Evolutionary conservation across 2,797 vertebrate species (phyloP), one percentile per base, ranked within the genome.

Genomic region (Antrozous pallidus): DNA sequence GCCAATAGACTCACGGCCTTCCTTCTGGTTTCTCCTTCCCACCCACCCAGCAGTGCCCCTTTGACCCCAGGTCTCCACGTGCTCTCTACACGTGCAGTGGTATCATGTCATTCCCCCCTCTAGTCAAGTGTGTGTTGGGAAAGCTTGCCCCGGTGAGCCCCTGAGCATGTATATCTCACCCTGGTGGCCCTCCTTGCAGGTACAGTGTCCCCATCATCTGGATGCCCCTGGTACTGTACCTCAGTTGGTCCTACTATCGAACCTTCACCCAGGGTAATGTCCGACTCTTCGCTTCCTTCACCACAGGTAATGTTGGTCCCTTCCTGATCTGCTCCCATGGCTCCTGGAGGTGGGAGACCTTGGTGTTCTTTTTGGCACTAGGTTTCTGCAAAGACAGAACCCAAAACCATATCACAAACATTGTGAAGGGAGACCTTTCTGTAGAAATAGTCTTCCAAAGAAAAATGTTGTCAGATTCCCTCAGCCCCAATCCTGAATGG

Each of bases 201-300:
- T 99, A 99, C 54, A 98, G 99, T 96, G 99, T 99, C 14, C 99
- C 99, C 61, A 88, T 98, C 28, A 98, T 99, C 38, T 99, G 99
- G 99, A 95, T 99, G 6, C 99, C 99, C 0, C 74, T 99, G 92
- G 98, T 99, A 36, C 97, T 99, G 86, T 99, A 99, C 96, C 94
- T 99, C 97, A 98, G 98, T 96, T 99, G 99, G 99, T 97, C 98
- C 95, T 98, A 98, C 98, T 99, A 99, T 95, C 97, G 97, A 70
- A 98, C 98, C 17, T 97, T 99, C n/a, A 98, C 99, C 63, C 97
- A 98, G 94, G 99, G 98, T 87, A 97, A 98, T 56, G 98, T 99
- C 90, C 98, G 96, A 16, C 97, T 99, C 97, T 98, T 97, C 94
- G 61, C 98, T 2, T 97, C 98, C 42, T 97, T 99, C 96, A 98